Conservation (phyloP, 1,140 invertebrate genomes). For the Oedothorax gibbosus region DNA sequence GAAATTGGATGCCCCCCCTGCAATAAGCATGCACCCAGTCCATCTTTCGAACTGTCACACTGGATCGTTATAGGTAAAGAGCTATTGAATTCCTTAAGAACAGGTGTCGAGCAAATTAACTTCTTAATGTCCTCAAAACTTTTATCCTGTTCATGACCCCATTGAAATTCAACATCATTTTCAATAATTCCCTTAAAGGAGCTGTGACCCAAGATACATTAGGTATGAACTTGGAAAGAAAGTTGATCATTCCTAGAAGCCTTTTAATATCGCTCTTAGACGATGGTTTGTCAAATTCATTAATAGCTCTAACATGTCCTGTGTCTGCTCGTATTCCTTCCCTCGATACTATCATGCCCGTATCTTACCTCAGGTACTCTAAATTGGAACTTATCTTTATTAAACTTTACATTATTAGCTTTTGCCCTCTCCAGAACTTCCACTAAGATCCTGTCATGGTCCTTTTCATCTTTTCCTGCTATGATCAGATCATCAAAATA, state of each 20-base stretch:
- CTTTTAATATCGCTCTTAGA: constrained; percentile 29
- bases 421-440: constrained; percentile 66
- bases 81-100: constrained; percentile 64
- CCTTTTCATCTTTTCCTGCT: constrained; percentile 6
- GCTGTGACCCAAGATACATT: constrained; percentile 38
- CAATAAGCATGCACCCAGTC: constrained; percentile 14
- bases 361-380: constrained; percentile 4
- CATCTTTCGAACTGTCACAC: constrained; percentile 37
- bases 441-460: constrained; percentile 62
- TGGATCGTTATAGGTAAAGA: background rate
- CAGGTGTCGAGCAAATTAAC: constrained; percentile 9
- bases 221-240: constrained; percentile 49
- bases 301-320: constrained; percentile 67
- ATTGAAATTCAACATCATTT: constrained; percentile 37
- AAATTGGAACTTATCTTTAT: constrained; percentile 65
- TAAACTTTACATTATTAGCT: constrained; percentile 67
- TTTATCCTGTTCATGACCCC: constrained; percentile 15
- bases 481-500: constrained; percentile 26
- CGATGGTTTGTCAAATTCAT: constrained; percentile 14
- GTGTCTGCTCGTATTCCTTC: constrained; percentile 64
- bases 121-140: constrained; percentile 32
- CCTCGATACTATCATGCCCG: background rate
- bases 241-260: constrained; percentile 40
- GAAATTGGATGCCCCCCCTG: constrained; percentile 8
- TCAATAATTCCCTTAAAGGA: constrained; percentile 32